Percentiles rank a stretch among this genome's conserved stretches.
These are phyloP conservation scores for Pseudonaja textilis DNA, from an alignment of 2,113 vertebrate genomes.

Conservation along the genomic window DNA sequence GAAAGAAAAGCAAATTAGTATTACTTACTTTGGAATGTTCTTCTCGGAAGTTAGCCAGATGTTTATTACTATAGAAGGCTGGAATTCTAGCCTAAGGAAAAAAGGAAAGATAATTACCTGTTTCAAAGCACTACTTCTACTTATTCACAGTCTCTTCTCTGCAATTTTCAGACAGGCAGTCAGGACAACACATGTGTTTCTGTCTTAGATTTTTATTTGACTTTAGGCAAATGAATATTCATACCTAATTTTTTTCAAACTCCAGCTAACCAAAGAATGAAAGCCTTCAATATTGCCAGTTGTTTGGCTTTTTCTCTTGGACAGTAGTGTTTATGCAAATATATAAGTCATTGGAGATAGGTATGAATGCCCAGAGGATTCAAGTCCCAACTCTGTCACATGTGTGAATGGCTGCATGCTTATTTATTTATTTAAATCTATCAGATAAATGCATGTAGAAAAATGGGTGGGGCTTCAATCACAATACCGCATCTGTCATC, in stretches of 20 bases:
- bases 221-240: conserved; percentile 15
- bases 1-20: neutral
- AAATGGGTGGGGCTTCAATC: neutral
- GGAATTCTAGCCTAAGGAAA: neutral
- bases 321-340: neutral
- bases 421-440: neutral
- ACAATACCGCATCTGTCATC: neutral
- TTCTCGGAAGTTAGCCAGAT: conserved; percentile 14
- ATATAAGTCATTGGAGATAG: neutral
- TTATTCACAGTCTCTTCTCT: conserved; percentile 13
- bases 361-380: neutral
- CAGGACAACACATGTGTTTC: neutral
- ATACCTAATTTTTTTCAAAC: conserved; percentile 10
- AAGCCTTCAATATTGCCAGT: neutral
- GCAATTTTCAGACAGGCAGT: conserved; percentile 1
- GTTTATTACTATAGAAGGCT: neutral
- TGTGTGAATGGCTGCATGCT: neutral
- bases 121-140: neutral
- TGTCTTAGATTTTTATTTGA: conserved; percentile 16
- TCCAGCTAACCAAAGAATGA: neutral
- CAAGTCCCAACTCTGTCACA: neutral
- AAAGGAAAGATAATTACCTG: neutral
- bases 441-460: neutral
- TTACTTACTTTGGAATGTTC: conserved; percentile 3
- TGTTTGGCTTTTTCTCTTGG: neutral